phyloP scores from a whole-genome alignment of 2,888 invertebrate genomes.

The Protodeltote pygarga region DNA sequence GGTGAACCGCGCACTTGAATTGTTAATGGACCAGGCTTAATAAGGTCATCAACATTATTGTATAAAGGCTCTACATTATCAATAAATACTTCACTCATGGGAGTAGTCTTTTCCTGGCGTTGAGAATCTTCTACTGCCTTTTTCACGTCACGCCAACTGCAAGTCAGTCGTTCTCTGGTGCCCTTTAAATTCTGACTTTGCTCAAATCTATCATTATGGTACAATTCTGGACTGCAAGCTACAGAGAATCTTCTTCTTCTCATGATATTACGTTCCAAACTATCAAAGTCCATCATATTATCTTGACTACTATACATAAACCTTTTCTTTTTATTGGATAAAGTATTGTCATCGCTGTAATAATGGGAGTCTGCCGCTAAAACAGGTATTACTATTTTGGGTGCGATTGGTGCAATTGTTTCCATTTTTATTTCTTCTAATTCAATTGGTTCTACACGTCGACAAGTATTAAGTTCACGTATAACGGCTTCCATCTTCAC shows the following conservation, averaged over 20 bases:
- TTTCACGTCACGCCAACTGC: conserved; percentile 78
- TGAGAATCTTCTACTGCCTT: conserved; percentile 58
- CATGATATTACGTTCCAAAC: conserved; percentile 69
- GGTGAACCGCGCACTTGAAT: conserved; percentile 93
- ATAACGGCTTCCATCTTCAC: conserved; percentile 89
- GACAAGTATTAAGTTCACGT: conserved; percentile 82
- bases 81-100: conserved; percentile 90
- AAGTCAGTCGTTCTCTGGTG: conserved; percentile 69
- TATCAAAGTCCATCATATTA: conserved; percentile 71
- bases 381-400: conserved; percentile 81
- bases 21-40: conserved; percentile 91
- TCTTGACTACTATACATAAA: conserved; percentile 57
- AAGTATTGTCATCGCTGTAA: conserved; percentile 73
- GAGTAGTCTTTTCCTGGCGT: conserved; percentile 67
- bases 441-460: conserved; percentile 69
- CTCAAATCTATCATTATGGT: conserved; percentile 60
- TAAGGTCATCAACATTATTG: conserved; percentile 68
- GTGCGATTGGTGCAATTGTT: conserved; percentile 65
- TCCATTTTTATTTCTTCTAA: conserved; percentile 66
- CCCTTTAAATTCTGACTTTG: conserved; percentile 57
- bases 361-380: conserved; percentile 77
- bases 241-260: conserved; percentile 76
- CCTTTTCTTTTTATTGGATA: conserved; percentile 61
- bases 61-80: conserved; percentile 86
- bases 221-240: conserved; percentile 79